Conservation (phyloP, 2,113 vertebrate species). For the Hippocampus mohnikei region DNA sequence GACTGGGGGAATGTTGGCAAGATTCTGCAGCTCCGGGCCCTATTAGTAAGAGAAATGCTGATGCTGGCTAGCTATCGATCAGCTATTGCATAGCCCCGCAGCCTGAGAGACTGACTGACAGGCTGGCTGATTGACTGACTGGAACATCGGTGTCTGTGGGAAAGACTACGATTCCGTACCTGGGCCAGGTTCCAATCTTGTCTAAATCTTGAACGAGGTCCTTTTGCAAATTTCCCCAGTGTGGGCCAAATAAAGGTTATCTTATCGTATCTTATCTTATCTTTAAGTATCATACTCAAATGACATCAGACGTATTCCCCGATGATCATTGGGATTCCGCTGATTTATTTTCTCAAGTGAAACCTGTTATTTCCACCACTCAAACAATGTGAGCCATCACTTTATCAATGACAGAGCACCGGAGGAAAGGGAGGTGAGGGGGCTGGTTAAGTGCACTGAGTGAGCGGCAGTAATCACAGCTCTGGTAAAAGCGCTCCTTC, state of each 20-base stretch:
- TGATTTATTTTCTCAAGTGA: conserved; percentile 41
- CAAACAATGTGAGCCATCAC: conserved; percentile 49
- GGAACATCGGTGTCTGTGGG: neutral
- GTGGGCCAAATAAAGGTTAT: no score
- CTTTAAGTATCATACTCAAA: conserved; percentile 6
- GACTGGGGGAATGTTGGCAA: conserved; percentile 22
- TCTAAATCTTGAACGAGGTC: neutral
- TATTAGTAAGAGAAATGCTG: conserved; percentile 55
- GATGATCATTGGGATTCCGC: conserved; percentile 52
- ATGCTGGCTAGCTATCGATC: conserved; percentile 57
- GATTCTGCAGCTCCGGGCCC: conserved; percentile 36
- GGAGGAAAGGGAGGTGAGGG: conserved; percentile 49
- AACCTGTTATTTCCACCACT: conserved; percentile 62
- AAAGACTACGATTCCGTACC: neutral
- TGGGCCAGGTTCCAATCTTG: neutral
- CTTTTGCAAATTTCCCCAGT: neutral
- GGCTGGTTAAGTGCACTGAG: conserved; percentile 71
- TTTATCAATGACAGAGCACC: conserved; percentile 60
- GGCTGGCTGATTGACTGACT: conserved; percentile 17
- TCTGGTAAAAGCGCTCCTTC: conserved; percentile 71
- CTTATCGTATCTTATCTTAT: no score
- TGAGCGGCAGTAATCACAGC: conserved; percentile 71
- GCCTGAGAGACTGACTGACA: conserved; percentile 33
- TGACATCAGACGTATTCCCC: conserved; percentile 48
- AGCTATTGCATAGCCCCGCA: conserved; percentile 27